Conservation (phyloP, 2,113 vertebrate genomes). For the Salvelinus alpinus region DNA sequence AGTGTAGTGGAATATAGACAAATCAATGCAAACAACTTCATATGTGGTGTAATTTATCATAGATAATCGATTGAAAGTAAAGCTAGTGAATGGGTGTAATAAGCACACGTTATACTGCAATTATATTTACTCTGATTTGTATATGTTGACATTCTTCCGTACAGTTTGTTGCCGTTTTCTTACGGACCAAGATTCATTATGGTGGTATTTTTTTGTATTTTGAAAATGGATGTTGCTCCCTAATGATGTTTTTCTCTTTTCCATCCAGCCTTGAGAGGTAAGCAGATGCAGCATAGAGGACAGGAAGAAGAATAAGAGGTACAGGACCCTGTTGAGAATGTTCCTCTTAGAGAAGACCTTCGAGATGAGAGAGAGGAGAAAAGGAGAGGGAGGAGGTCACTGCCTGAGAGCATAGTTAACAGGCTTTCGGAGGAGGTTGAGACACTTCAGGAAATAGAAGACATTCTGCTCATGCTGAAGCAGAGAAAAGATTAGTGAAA, state of each 20-base stretch:
- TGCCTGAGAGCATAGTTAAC: constrained; percentile 23
- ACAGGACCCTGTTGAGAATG: constrained; percentile 21
- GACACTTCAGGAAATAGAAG: constrained; percentile 56
- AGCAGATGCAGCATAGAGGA: constrained; percentile 15
- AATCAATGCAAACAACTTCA: background rate
- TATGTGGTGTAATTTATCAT: background rate
- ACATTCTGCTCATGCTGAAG: constrained; percentile 65
- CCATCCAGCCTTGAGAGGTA: constrained; percentile 29
- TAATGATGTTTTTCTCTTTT: background rate
- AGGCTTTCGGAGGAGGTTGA: constrained; percentile 42
- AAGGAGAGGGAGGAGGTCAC: constrained; percentile 29
- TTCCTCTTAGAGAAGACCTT: background rate
- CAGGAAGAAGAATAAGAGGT: constrained; percentile 21
- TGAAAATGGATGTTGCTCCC: background rate
- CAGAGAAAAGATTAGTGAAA: constrained; percentile 31
- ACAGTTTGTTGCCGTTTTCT: background rate
- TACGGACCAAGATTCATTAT: background rate
- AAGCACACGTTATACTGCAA: background rate
- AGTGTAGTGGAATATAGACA: too few relatives aligned
- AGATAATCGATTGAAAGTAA: background rate
- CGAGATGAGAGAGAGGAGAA: constrained; percentile 6
- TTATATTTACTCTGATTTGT: background rate
- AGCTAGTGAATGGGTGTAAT: background rate
- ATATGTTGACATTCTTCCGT: background rate
- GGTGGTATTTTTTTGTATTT: background rate